phyloP scores from a whole-genome alignment of 2,888 invertebrate genomes.

The Chironomus riparius region DNA sequence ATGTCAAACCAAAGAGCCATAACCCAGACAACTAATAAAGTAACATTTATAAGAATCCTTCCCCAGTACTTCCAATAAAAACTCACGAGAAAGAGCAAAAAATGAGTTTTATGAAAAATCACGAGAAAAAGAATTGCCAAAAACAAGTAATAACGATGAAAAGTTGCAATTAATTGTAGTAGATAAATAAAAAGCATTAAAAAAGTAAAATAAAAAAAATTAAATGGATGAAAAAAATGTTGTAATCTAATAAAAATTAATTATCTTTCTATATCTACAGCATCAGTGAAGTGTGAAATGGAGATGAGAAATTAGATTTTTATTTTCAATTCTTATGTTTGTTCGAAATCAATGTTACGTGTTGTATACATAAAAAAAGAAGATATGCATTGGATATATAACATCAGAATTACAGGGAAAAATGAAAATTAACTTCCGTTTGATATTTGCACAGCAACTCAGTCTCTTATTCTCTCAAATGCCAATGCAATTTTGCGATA shows the following conservation, averaged over 20 bases:
- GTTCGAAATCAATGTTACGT: background rate
- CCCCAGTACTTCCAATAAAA: no score
- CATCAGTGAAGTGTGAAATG: background rate
- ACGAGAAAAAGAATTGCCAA: no score
- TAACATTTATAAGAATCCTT: no score
- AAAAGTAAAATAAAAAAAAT: background rate
- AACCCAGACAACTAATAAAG: no score
- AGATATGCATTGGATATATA: background rate
- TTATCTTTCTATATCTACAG: background rate
- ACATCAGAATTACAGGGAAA: conserved; percentile 11
- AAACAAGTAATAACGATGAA: background rate
- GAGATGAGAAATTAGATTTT: background rate
- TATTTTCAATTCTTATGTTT: background rate
- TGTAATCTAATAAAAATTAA: background rate
- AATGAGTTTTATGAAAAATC: no score
- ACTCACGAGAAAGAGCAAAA: no score
- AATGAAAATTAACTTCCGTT: conserved; percentile 13
- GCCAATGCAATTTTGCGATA: no score
- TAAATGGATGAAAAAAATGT: background rate
- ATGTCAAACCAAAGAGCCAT: no score
- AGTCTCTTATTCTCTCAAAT: no score
- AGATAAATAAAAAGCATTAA: background rate
- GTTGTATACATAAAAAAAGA: background rate
- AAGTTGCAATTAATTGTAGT: conserved; percentile 24
- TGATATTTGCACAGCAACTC: background rate